Conservation (phyloP, 2,888 invertebrate genomes). For the Drosophila formosana region DNA sequence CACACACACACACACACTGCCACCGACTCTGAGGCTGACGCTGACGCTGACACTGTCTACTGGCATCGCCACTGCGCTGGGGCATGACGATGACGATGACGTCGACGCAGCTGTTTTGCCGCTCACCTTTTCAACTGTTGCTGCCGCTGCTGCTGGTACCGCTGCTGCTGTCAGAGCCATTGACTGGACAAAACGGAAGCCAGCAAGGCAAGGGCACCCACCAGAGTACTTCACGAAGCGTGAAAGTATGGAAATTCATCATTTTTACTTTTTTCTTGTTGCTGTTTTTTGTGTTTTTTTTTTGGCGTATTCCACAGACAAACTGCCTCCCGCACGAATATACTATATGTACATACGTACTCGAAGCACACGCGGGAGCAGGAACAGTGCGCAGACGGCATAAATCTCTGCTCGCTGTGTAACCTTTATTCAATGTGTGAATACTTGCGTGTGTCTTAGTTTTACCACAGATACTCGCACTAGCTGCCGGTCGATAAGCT, state of each 20-base stretch:
- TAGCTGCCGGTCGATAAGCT: conserved; percentile 26
- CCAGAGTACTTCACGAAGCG: conserved; percentile 58
- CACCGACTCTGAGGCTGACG: too few species aligned
- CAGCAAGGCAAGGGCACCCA: conserved; percentile 42
- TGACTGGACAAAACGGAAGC: conserved; percentile 63
- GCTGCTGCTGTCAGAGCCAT: conserved; percentile 67
- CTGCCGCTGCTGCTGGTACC: conserved; percentile 40
- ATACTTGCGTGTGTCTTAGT: conserved; percentile 11
- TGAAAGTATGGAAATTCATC: conserved; percentile 82
- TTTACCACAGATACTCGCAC: conserved; percentile 12
- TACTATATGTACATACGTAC: neutral
- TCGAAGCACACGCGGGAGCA: conserved; percentile 7
- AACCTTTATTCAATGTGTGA: conserved; percentile 22
- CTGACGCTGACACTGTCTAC: conserved; percentile 27
- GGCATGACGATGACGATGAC: conserved; percentile 64
- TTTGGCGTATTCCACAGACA: conserved; percentile 58
- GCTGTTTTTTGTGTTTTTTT: conserved; percentile 9
- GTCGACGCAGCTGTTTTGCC: conserved; percentile 41
- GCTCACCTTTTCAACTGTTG: conserved; percentile 70
- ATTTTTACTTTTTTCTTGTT: conserved; percentile 56
- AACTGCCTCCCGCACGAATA: conserved; percentile 33
- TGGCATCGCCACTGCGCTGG: conserved; percentile 48
- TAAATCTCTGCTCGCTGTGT: conserved; percentile 59
- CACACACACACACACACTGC: too few species aligned
- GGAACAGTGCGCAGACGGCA: conserved; percentile 61